Percentiles rank a stretch among this genome's conserved stretches.
Evolutionary conservation across 2,113 vertebrate genomes (phyloP).

Genomic region (Hyperopisus bebe): DNA sequence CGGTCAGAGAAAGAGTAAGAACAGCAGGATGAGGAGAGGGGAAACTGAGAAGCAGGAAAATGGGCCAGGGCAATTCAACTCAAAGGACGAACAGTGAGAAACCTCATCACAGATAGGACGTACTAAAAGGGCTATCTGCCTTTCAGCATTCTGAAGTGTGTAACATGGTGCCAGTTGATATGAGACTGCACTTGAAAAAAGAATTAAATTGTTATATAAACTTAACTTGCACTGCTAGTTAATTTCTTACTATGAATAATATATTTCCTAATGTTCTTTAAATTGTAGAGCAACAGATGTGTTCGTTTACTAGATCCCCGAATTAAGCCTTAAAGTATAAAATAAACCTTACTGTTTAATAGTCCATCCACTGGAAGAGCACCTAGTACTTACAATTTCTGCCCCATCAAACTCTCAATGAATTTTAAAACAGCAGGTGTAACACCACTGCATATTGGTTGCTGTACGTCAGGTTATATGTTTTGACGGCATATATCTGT

Average conservation of each 20-base stretch:
- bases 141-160: neutral
- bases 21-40: neutral
- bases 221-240: neutral
- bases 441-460: neutral
- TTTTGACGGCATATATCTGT: neutral
- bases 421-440: neutral
- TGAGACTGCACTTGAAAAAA: neutral
- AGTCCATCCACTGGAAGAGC: neutral
- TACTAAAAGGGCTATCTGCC: neutral
- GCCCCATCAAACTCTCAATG: neutral
- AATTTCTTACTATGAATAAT: neutral
- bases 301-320: neutral
- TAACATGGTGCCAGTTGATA: neutral
- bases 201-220: neutral
- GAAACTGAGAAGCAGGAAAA: neutral
- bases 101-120: neutral
- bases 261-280: neutral
- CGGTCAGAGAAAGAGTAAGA: conserved; percentile 67
- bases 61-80: neutral
- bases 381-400: neutral
- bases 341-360: neutral
- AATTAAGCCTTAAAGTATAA: neutral
- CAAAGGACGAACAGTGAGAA: neutral
- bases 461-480: neutral
- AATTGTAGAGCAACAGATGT: neutral